These are phyloP conservation scores for Larimichthys crocea DNA, from an alignment of 2,113 vertebrate genomes.

Conservation along the genomic window DNA sequence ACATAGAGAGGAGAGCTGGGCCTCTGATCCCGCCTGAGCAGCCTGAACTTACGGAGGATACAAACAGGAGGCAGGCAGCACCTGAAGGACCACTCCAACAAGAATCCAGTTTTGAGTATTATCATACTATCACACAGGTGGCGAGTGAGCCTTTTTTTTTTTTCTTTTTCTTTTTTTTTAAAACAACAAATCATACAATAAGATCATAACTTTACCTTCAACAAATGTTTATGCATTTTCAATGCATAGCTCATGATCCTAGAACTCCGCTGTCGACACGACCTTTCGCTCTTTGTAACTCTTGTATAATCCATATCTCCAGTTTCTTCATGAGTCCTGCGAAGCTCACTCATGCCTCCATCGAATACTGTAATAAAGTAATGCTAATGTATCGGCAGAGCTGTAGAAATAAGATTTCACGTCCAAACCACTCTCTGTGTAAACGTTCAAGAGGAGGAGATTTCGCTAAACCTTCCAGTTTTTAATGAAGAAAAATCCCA, in stretches of 20 bases:
- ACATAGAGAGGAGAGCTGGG: constrained; percentile 72
- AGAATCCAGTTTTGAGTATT: constrained; percentile 71
- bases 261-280: constrained; percentile 39
- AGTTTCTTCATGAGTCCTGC: constrained; percentile 26
- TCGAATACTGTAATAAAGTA: constrained; percentile 17
- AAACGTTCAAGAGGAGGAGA: constrained; percentile 18
- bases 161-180: constrained; percentile 5
- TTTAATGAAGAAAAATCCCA: constrained; percentile 13
- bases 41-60: constrained; percentile 45
- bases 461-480: constrained; percentile 17
- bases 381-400: constrained; percentile 27
- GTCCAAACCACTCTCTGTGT: constrained; percentile 31
- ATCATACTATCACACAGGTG: constrained; percentile 48
- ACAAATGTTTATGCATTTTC: constrained; percentile 47
- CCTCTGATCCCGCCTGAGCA: constrained; percentile 43
- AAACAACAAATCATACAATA: constrained; percentile 26
- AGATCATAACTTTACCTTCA: constrained; percentile 45
- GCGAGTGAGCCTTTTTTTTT: constrained; percentile 35
- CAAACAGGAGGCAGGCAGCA: constrained; percentile 60
- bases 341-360: constrained; percentile 8
- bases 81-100: constrained; percentile 80
- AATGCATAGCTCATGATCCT: constrained; percentile 45
- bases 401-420: constrained; percentile 42
- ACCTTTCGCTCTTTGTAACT: constrained; percentile 39
- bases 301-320: constrained; percentile 55